Percentiles rank a stretch among this genome's conserved stretches.
phyloP scores from a whole-genome alignment of 2,888 invertebrate genomes.

The Timandra comae region DNA sequence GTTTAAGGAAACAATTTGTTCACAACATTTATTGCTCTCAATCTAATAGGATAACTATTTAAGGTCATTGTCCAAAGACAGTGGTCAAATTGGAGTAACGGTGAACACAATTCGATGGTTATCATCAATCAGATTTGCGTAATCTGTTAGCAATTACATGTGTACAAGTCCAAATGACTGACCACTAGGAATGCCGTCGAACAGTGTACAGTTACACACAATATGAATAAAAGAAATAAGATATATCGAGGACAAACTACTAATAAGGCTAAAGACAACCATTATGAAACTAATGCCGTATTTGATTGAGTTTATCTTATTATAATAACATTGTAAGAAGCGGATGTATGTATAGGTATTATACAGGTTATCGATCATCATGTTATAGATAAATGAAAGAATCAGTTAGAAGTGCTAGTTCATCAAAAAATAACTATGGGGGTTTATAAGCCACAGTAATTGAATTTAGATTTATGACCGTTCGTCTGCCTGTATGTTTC shows the following conservation, averaged over 20 bases:
- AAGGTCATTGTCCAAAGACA: slow-evolving; percentile 56
- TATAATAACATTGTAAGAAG: too few species aligned
- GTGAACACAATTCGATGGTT: slow-evolving; percentile 55
- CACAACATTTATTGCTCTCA: too few species aligned
- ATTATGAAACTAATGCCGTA: too few species aligned
- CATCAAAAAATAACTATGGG: too few species aligned
- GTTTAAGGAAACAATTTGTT: too few species aligned
- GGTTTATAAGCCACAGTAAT: too few species aligned
- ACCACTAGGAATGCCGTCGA: slow-evolving; percentile 46
- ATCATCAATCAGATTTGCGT: slow-evolving; percentile 75
- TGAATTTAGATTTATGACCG: too few species aligned
- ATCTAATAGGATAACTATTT: slow-evolving; percentile 13
- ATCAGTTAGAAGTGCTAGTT: too few species aligned
- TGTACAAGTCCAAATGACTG: slow-evolving; percentile 32
- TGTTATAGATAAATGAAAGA: too few species aligned
- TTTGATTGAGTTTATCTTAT: slow-evolving; percentile 12
- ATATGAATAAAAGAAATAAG: slow-evolving; percentile 25
- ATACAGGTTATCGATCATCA: too few species aligned
- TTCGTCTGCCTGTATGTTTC: too few species aligned
- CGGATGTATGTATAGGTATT: too few species aligned
- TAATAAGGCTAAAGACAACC: slow-evolving; percentile 1
- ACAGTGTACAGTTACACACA: slow-evolving; percentile 37
- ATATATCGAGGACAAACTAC: slow-evolving; percentile 20
- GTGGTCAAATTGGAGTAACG: slow-evolving; percentile 73
- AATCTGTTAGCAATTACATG: slow-evolving; percentile 67